These are phyloP conservation scores for Rissa tridactyla DNA, from an alignment of 2,113 vertebrate genomes.

Conservation along the genomic window DNA sequence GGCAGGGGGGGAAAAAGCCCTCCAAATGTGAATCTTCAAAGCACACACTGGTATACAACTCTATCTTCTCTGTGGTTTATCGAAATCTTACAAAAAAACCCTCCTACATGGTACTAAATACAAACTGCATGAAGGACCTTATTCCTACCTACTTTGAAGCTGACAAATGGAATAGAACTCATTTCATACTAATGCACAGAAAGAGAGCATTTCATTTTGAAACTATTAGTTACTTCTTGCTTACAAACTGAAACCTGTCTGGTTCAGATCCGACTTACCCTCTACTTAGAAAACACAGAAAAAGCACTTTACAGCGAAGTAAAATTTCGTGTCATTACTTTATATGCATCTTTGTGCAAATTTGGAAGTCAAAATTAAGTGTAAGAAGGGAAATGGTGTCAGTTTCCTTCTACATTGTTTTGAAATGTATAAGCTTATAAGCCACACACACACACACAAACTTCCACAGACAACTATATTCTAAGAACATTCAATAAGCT, in stretches of 20 bases:
- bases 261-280: background rate
- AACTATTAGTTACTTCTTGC: background rate
- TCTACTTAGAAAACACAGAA: background rate
- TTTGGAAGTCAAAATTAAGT: background rate
- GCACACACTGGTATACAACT: background rate
- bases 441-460: background rate
- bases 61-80: background rate
- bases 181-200: background rate
- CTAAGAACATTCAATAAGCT: background rate
- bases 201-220: background rate
- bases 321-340: background rate
- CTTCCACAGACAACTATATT: background rate
- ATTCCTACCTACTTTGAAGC: background rate
- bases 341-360: background rate
- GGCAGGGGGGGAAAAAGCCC: no score
- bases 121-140: background rate
- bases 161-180: background rate
- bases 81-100: background rate
- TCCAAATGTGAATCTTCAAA: background rate
- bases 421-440: background rate
- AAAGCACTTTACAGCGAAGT: background rate
- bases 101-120: background rate
- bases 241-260: background rate
- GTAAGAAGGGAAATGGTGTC: background rate
- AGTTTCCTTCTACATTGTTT: background rate